These are phyloP conservation scores for Mantis religiosa DNA, from an alignment of 2,888 invertebrate genomes.

Conservation along the genomic window DNA sequence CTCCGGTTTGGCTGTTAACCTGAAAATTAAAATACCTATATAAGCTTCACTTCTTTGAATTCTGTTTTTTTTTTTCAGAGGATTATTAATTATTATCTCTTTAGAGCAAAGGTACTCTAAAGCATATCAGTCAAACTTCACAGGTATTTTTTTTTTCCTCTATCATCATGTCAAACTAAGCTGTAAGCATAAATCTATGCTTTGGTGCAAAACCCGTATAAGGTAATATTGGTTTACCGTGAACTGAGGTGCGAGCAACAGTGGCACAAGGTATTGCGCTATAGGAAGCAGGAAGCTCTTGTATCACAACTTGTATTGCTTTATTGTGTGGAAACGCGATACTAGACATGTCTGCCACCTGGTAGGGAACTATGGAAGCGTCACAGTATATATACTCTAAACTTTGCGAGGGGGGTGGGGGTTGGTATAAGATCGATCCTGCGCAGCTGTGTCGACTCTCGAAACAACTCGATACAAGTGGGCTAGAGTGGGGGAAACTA, in stretches of 20 bases:
- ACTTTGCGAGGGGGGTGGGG: neutral
- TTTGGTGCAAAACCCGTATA: too few species aligned
- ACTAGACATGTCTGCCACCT: conserved; percentile 5
- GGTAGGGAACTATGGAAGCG: neutral
- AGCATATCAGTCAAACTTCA: too few species aligned
- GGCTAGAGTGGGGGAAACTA: neutral
- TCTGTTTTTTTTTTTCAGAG: too few species aligned
- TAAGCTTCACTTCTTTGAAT: too few species aligned
- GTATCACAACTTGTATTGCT: neutral
- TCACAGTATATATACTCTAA: neutral
- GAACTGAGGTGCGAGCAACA: neutral
- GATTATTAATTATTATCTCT: too few species aligned
- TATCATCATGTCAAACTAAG: neutral
- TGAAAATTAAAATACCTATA: too few species aligned
- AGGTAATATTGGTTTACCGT: too few species aligned
- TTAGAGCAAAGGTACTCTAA: too few species aligned
- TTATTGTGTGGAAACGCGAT: neutral
- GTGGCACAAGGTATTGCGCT: neutral
- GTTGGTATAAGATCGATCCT: conserved; percentile 18
- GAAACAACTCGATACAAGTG: conserved; percentile 25
- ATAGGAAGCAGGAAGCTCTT: neutral
- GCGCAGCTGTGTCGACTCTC: conserved; percentile 25
- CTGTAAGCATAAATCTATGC: neutral
- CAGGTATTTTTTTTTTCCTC: too few species aligned
- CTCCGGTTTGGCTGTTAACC: too few species aligned